Evolutionary conservation across 2,113 vertebrate species (phyloP).

Genomic region (Bombycilla garrulus): DNA sequence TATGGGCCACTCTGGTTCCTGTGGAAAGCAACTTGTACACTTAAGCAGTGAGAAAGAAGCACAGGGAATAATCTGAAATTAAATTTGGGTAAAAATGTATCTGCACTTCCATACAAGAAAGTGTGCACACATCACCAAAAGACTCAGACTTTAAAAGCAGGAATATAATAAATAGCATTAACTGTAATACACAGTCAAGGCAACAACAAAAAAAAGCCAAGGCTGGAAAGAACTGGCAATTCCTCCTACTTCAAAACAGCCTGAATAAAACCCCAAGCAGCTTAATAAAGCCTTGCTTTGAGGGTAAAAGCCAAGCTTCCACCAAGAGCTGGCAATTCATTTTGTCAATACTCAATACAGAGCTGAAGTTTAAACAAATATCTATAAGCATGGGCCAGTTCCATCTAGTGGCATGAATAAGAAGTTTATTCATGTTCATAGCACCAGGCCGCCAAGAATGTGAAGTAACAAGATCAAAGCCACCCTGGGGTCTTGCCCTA

Average conservation of each 20-base stretch:
- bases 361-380: conserved; percentile 35
- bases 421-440: conserved; percentile 28
- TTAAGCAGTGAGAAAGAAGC: neutral
- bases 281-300: conserved; percentile 22
- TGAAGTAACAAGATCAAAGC: conserved; percentile 37
- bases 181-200: neutral
- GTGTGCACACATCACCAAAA: neutral
- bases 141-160: neutral
- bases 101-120: neutral
- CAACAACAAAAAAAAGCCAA: neutral
- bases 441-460: neutral
- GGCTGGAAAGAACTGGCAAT: neutral
- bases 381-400: neutral
- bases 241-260: neutral
- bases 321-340: neutral
- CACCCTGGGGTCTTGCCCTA: conserved; percentile 33
- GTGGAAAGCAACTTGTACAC: neutral
- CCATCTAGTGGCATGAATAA: conserved; percentile 27
- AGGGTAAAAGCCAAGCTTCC: conserved; percentile 23
- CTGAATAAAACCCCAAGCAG: neutral
- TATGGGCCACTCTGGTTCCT: accelerated
- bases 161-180: neutral
- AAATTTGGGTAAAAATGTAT: too few relatives aligned
- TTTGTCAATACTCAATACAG: conserved; percentile 1
- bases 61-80: neutral